phyloP scores from a whole-genome alignment of 2,113 vertebrate species.

The Eulemur macaco region DNA sequence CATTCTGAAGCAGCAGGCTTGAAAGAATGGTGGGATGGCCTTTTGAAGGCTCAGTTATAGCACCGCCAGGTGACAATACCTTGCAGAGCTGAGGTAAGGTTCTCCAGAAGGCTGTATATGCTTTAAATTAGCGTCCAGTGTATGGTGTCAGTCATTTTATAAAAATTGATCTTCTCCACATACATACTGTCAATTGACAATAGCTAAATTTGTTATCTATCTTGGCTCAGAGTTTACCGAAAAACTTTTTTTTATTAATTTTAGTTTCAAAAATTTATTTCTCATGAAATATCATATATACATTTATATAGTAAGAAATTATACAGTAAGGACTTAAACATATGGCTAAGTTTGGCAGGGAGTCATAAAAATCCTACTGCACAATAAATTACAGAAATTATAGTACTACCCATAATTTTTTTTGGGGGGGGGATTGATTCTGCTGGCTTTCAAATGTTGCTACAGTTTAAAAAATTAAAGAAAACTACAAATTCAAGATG shows the following conservation, averaged over 20 bases:
- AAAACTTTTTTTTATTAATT: neutral
- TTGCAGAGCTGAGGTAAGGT: neutral
- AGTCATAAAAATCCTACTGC: neutral
- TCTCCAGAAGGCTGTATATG: neutral
- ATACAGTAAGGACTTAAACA: conserved; percentile 29
- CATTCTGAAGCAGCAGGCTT: neutral
- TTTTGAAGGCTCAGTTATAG: neutral
- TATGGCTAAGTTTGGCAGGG: conserved; percentile 21
- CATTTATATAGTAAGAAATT: neutral
- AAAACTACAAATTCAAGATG: neutral
- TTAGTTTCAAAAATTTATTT: conserved; percentile 19
- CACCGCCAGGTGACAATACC: neutral
- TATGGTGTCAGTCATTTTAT: neutral
- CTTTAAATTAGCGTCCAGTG: neutral
- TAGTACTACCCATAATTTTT: neutral
- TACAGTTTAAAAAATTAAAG: neutral
- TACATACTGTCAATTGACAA: neutral
- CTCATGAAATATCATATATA: neutral
- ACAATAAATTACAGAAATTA: conserved; percentile 48
- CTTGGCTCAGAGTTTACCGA: neutral
- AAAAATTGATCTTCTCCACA: neutral
- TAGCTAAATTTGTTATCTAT: neutral
- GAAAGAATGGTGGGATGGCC: neutral
- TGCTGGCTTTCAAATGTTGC: neutral
- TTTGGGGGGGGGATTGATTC: neutral